Percentiles rank a stretch among this genome's conserved stretches.
Evolutionary conservation across 1,140 invertebrate species (phyloP).

Genomic region (Eriocheir sinensis): DNA sequence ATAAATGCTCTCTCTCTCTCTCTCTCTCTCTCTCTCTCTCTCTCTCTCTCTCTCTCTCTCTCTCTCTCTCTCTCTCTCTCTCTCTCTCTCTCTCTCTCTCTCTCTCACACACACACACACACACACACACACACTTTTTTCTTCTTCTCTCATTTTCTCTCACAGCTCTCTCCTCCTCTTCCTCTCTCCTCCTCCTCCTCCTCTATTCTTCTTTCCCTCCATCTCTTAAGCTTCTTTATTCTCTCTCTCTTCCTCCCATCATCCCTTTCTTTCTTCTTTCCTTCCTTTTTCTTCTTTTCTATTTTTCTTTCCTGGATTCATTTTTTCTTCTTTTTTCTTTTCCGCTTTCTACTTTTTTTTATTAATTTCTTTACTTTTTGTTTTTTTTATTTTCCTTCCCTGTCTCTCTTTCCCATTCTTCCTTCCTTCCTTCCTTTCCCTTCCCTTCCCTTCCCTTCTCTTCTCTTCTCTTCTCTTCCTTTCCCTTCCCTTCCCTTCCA

Average conservation of each 20-base stretch:
- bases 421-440: not conserved
- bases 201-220: too few species aligned
- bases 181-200: too few species aligned
- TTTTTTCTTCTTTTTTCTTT: slow-evolving; percentile 27
- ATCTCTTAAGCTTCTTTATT: too few species aligned
- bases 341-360: not conserved
- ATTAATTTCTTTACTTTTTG: not conserved
- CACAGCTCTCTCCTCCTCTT: too few species aligned
- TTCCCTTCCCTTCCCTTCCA: not conserved
- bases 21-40: not conserved
- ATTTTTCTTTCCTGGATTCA: not conserved
- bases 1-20: too few species aligned
- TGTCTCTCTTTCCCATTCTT: too few species aligned
- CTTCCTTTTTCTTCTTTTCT: slow-evolving; percentile 14
- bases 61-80: not conserved
- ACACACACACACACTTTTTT: not conserved
- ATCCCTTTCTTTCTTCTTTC: not conserved
- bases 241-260: not conserved
- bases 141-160: too few species aligned
- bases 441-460: not conserved
- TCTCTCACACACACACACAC: slow-evolving; percentile 20
- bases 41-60: not conserved
- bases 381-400: not conserved
- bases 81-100: not conserved
- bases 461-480: not conserved